phyloP scores from a whole-genome alignment of 2,888 invertebrate genomes.

The Lydus trimaculatus region DNA sequence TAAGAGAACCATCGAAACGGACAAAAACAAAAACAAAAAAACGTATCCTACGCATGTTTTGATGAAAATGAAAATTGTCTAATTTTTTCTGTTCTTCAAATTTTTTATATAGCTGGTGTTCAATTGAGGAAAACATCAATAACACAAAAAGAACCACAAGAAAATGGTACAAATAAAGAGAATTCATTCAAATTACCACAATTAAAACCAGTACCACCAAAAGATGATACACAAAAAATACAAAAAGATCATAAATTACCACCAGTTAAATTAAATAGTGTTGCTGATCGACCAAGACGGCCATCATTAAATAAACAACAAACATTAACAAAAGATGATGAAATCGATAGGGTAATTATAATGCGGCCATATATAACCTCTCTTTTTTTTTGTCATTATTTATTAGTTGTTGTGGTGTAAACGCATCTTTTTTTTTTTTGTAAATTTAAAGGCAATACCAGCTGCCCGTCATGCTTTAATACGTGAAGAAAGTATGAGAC shows the following conservation, averaged over 20 bases:
- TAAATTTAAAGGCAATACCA: conserved; percentile 49
- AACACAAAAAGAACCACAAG: conserved; percentile 50
- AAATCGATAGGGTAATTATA: conserved; percentile 49
- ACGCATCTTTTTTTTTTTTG: too few species aligned
- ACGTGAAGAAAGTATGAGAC: conserved; percentile 54
- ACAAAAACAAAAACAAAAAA: too few species aligned
- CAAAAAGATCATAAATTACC: conserved; percentile 54
- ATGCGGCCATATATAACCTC: not conserved
- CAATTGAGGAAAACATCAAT: conserved; percentile 50
- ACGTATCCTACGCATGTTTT: too few species aligned
- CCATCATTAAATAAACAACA: conserved; percentile 35
- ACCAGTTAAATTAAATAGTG: conserved; percentile 57
- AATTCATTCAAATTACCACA: conserved; percentile 55
- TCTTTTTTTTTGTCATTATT: too few species aligned
- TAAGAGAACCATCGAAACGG: too few species aligned
- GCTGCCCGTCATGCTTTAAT: conserved; percentile 54
- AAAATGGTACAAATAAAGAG: conserved; percentile 55
- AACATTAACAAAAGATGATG: conserved; percentile 40
- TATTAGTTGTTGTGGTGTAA: too few species aligned
- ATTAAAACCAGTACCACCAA: conserved; percentile 55
- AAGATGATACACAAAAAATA: conserved; percentile 50
- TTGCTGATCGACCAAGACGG: conserved; percentile 49
- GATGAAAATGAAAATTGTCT: too few species aligned
- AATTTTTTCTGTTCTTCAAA: conserved; percentile 43
- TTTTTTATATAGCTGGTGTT: conserved; percentile 41